A percentile compares a stretch with the other conserved stretches of the same genome.
These are phyloP conservation scores for Choristoneura rosaceana DNA, from an alignment of 2,888 invertebrate genomes.

Conservation along the genomic window DNA sequence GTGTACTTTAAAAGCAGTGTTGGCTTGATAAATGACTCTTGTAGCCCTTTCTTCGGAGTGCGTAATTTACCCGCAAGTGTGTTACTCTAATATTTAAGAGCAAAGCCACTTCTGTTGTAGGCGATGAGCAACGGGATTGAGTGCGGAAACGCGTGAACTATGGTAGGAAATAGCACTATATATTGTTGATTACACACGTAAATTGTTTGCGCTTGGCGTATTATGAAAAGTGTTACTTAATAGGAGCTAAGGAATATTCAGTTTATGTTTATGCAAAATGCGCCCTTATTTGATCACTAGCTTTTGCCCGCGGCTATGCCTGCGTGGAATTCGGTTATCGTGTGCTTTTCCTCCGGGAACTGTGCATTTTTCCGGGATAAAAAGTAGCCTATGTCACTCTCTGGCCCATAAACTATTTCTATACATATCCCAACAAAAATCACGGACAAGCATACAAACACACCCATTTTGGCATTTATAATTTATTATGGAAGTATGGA, in stretches of 20 bases:
- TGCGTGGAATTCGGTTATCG: no score
- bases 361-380: no score
- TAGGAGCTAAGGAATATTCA: neutral
- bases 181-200: conserved; percentile 1
- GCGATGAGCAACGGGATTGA: conserved; percentile 36
- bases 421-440: no score
- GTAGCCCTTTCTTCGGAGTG: conserved; percentile 42
- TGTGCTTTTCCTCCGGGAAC: no score
- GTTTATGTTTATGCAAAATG: neutral
- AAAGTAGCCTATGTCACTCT: no score
- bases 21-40: conserved; percentile 42
- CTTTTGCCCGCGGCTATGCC: no score
- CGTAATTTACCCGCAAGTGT: conserved; percentile 39
- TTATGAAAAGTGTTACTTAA: neutral
- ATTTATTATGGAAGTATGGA: no score
- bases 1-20: conserved; percentile 42
- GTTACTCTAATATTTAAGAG: conserved; percentile 41
- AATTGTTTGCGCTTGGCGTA: conserved; percentile 1
- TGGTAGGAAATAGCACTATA: conserved; percentile 3
- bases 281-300: neutral
- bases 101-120: conserved; percentile 37
- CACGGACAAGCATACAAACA: no score
- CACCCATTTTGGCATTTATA: no score
- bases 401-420: no score
- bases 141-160: conserved; percentile 18